phyloP scores from a whole-genome alignment of 2,888 invertebrate species.

The Pterostichus madidus region DNA sequence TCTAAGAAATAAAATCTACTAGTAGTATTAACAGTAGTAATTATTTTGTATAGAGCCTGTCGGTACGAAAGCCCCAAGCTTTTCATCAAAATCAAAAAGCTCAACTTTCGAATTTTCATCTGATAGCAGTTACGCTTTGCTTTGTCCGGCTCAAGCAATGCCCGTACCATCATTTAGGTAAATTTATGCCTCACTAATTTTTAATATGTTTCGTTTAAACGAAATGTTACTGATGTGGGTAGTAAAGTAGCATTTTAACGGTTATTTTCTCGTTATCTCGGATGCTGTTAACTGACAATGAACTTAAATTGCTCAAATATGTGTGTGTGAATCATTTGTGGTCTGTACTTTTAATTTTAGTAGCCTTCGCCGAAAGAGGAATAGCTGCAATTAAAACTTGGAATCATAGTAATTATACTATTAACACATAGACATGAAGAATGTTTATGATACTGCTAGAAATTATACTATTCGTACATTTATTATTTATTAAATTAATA shows the following conservation, averaged over 20 bases:
- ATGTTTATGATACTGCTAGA: too few relatives aligned
- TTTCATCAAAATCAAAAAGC: constrained; percentile 73
- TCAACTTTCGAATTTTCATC: constrained; percentile 71
- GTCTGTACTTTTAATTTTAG: constrained; percentile 23
- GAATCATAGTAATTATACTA: constrained; percentile 3
- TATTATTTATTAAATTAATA: too few relatives aligned
- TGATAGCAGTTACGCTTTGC: constrained; percentile 79
- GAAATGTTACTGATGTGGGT: neutral
- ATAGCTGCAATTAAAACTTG: constrained; percentile 34
- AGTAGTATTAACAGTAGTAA: too few relatives aligned
- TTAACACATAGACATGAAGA: too few relatives aligned
- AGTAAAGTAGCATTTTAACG: constrained; percentile 70
- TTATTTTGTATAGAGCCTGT: constrained; percentile 76
- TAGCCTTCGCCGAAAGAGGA: neutral
- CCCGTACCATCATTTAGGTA: constrained; percentile 86
- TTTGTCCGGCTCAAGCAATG: constrained; percentile 84
- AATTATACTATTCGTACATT: too few relatives aligned
- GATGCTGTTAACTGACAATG: constrained; percentile 69
- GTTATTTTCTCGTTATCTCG: constrained; percentile 66
- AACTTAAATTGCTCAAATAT: constrained; percentile 39
- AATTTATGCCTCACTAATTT: constrained; percentile 44
- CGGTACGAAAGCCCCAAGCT: constrained; percentile 78
- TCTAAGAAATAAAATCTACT: too few relatives aligned
- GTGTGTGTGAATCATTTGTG: constrained; percentile 30
- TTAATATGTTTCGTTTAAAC: constrained; percentile 3